Evolutionary conservation across 2,113 vertebrate genomes (phyloP).

Genomic region (Stigmatopora argus): DNA sequence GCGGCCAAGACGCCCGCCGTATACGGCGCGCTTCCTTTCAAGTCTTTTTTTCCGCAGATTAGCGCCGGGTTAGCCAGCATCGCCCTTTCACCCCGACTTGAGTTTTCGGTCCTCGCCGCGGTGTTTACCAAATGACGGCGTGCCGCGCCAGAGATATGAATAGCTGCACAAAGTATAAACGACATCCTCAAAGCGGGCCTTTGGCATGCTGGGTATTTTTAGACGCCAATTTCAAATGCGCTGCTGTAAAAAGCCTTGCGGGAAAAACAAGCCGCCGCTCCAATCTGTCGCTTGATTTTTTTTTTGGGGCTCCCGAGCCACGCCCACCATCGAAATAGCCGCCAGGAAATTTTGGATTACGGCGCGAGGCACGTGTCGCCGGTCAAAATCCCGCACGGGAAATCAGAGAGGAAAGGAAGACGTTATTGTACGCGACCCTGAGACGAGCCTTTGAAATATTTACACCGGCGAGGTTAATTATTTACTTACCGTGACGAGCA

Average conservation of each 20-base stretch:
- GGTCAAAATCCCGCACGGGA: not conserved
- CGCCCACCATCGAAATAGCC: not conserved
- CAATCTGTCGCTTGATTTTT: not conserved
- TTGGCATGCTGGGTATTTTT: slow-evolving; percentile 54
- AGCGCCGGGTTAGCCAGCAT: not conserved
- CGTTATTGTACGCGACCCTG: slow-evolving; percentile 28
- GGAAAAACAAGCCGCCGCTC: not conserved
- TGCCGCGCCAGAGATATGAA: slow-evolving; percentile 58
- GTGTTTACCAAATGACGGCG: slow-evolving; percentile 59
- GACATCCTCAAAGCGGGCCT: slow-evolving; percentile 39
- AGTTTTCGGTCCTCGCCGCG: slow-evolving; percentile 8
- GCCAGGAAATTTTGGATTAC: not conserved
- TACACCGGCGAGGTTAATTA: slow-evolving; percentile 59
- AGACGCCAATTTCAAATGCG: slow-evolving; percentile 34
- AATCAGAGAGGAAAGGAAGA: not conserved
- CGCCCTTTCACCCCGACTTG: not conserved
- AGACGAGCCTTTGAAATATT: slow-evolving; percentile 62
- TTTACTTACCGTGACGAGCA: slow-evolving; percentile 44
- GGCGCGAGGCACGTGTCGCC: too few species aligned
- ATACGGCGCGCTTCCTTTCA: slow-evolving; percentile 1
- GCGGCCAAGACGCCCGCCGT: not conserved
- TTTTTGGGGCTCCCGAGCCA: not conserved
- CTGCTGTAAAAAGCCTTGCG: slow-evolving; percentile 25
- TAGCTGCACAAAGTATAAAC: slow-evolving; percentile 59
- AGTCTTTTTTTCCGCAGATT: slow-evolving; percentile 21